phyloP scores from a whole-genome alignment of 1,140 invertebrate species.

The roundworm (Caenorhabditis elegans) region DNA sequence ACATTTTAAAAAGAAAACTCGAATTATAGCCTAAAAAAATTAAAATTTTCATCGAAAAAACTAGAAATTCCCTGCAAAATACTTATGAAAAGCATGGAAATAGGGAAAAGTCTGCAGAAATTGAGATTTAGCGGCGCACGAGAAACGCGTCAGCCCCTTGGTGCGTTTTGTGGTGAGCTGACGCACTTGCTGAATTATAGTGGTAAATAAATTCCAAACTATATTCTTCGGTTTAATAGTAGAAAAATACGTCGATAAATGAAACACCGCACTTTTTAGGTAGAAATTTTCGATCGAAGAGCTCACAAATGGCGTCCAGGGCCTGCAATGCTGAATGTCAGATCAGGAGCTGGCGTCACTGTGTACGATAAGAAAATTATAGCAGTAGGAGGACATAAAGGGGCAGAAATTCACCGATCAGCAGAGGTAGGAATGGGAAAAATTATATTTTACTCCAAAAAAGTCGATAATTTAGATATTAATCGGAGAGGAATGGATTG shows the following conservation, averaged over 20 bases:
- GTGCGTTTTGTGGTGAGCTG: not conserved
- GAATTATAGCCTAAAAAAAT: not conserved
- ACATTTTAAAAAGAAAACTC: too few relatives aligned
- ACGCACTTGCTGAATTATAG: too few relatives aligned
- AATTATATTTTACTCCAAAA: too few relatives aligned
- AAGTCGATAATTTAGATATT: slow-evolving; percentile 10
- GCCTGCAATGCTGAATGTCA: not conserved
- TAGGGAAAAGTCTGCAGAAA: not conserved
- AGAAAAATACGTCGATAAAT: too few relatives aligned
- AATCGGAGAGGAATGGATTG: not conserved
- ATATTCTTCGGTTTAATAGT: too few relatives aligned
- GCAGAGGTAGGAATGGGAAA: not conserved
- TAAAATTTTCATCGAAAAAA: not conserved
- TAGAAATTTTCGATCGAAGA: slow-evolving; percentile 7
- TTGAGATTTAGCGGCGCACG: not conserved
- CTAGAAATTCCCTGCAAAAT: too few relatives aligned
- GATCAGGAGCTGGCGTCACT: slow-evolving; percentile 1
- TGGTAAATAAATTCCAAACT: too few relatives aligned
- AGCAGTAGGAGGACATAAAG: not conserved
- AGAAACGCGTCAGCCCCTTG: not conserved
- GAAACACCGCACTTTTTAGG: not conserved
- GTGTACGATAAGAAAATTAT: not conserved
- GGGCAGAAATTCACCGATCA: not conserved
- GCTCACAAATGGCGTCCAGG: slow-evolving; percentile 24
- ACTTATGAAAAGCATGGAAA: too few relatives aligned